These are phyloP conservation scores for Canis aureus DNA, from an alignment of 2,113 vertebrate genomes.

Conservation along the genomic window DNA sequence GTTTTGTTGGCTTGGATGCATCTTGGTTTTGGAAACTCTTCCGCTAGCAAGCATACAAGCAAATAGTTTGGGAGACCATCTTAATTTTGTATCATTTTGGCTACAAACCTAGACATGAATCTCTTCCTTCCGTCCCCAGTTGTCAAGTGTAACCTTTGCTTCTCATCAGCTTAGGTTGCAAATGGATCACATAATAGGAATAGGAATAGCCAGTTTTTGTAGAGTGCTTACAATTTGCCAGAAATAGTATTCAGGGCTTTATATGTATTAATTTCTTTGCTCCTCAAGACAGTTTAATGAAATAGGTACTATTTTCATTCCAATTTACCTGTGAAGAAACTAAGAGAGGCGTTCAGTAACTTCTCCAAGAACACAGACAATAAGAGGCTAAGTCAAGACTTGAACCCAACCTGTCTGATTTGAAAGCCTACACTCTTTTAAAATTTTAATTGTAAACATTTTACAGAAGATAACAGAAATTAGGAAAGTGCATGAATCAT, in stretches of 20 bases:
- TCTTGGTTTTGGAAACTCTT: background rate
- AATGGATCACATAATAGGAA: background rate
- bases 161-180: background rate
- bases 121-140: background rate
- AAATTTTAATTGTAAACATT: background rate
- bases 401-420: background rate
- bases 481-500: background rate
- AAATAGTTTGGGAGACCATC: background rate
- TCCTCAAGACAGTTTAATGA: background rate
- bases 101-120: background rate
- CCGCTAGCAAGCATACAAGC: background rate
- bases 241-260: background rate
- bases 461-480: background rate
- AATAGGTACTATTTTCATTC: background rate
- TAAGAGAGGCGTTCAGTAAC: background rate
- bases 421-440: background rate
- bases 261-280: background rate
- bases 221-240: background rate
- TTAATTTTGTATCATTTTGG: background rate
- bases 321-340: background rate
- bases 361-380: background rate
- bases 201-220: background rate
- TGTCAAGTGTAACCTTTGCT: background rate
- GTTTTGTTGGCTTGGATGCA: background rate
- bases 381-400: background rate